These are phyloP conservation scores for Azorinus chamasolen DNA, from an alignment of 2,888 invertebrate species.

Conservation along the genomic window DNA sequence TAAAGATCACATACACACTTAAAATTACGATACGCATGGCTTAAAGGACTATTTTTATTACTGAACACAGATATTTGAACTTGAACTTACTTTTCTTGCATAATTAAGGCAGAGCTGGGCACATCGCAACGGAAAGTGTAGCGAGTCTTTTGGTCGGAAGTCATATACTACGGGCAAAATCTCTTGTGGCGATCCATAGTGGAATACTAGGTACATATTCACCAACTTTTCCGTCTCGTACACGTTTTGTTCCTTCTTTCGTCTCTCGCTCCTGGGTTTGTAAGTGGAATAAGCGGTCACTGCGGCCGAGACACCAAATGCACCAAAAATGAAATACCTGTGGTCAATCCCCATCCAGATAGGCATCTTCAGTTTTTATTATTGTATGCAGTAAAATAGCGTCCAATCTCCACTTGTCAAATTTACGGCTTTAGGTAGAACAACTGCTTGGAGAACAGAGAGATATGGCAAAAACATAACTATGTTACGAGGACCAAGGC, in stretches of 20 bases:
- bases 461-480: too few species aligned
- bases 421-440: too few species aligned
- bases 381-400: too few species aligned
- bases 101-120: constrained; percentile 83
- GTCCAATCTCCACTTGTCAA: too few species aligned
- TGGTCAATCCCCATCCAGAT: constrained; percentile 77
- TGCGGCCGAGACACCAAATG: constrained; percentile 71
- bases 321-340: constrained; percentile 67
- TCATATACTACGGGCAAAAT: constrained; percentile 75
- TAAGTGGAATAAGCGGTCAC: constrained; percentile 75
- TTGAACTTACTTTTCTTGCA: too few species aligned
- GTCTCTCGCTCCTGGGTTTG: constrained; percentile 59
- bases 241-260: constrained; percentile 61
- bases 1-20: too few species aligned
- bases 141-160: constrained; percentile 80
- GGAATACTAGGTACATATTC: constrained; percentile 83
- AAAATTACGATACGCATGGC: too few species aligned
- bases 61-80: too few species aligned
- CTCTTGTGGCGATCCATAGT: constrained; percentile 81
- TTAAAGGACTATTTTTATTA: too few species aligned
- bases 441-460: too few species aligned
- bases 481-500: too few species aligned
- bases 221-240: constrained; percentile 82
- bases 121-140: constrained; percentile 84
- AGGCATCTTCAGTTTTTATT: too few species aligned